Evolutionary conservation across 2,888 invertebrate genomes (phyloP).

Genomic region (Cerastis rubricosa): DNA sequence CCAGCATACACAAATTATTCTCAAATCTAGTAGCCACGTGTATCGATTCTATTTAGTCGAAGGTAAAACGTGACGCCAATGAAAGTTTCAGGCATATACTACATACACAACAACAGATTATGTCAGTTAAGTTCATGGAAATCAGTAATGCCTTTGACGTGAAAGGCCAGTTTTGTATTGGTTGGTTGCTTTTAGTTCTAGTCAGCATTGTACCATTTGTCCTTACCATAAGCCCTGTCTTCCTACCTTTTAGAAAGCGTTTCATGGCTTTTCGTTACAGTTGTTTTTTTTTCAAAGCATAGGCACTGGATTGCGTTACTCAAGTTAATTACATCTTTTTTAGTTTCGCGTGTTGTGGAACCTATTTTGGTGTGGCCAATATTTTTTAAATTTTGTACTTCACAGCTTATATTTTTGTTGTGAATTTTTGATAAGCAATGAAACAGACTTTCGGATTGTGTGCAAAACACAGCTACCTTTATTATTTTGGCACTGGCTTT

Average conservation of each 20-base stretch:
- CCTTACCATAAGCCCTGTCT: not conserved
- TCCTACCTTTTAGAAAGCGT: slow-evolving; percentile 6
- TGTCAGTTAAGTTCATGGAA: not conserved
- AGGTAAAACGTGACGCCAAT: slow-evolving; percentile 6
- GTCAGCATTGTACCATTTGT: not conserved
- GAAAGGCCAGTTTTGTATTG: not conserved
- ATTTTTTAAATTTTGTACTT: slow-evolving; percentile 21
- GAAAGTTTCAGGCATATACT: not conserved
- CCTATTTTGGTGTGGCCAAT: slow-evolving; percentile 24
- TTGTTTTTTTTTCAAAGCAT: slow-evolving; percentile 9
- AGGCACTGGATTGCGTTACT: slow-evolving; percentile 42
- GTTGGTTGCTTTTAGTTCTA: not conserved
- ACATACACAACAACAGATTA: not conserved
- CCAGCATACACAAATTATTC: slow-evolving; percentile 3
- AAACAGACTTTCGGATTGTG: slow-evolving; percentile 5
- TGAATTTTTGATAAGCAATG: slow-evolving; percentile 33
- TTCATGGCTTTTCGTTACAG: slow-evolving; percentile 22
- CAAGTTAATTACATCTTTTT: slow-evolving; percentile 47
- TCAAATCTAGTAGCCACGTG: slow-evolving; percentile 16
- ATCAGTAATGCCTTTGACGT: not conserved
- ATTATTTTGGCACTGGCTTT: not conserved
- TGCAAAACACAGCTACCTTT: not conserved
- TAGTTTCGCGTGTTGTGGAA: slow-evolving; percentile 32
- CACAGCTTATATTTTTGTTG: slow-evolving; percentile 17
- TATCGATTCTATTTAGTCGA: slow-evolving; percentile 28